A percentile compares a stretch with the other conserved stretches of the same genome.
phyloP scores from a whole-genome alignment of 2,113 vertebrate species.

The Bubo bubo region DNA sequence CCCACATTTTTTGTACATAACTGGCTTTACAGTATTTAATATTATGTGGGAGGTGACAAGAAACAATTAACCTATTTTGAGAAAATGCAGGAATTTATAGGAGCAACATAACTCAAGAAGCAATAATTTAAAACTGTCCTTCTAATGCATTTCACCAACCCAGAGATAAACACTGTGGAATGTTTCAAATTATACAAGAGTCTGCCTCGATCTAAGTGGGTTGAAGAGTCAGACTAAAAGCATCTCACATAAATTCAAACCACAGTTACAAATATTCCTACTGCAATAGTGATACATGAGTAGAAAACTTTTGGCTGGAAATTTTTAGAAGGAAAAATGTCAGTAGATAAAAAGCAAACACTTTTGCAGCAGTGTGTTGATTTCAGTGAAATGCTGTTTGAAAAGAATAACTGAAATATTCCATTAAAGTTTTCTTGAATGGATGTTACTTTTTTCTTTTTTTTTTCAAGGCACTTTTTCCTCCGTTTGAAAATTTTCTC shows the following conservation, averaged over 20 bases:
- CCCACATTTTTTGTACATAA: neutral
- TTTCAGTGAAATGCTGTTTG: neutral
- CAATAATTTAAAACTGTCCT: conserved; percentile 29
- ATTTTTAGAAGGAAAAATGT: conserved; percentile 8
- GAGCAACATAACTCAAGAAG: neutral
- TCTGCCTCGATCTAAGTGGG: neutral
- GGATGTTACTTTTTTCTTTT: neutral
- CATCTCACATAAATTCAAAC: conserved; percentile 35
- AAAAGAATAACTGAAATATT: neutral
- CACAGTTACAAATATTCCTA: neutral
- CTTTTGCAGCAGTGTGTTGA: neutral
- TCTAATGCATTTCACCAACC: conserved; percentile 15
- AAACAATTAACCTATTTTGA: conserved; percentile 30
- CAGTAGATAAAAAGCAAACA: neutral
- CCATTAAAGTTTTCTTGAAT: neutral
- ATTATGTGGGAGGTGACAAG: conserved; percentile 1
- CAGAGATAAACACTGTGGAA: conserved; percentile 29
- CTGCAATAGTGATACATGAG: neutral
- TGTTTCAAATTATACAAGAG: conserved; percentile 39
- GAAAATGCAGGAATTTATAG: conserved; percentile 1
- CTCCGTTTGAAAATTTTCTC: neutral
- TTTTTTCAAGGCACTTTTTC: neutral
- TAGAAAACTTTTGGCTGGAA: neutral
- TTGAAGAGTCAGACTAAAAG: conserved; percentile 42
- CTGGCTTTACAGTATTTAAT: neutral